phyloP scores from a whole-genome alignment of 2,797 vertebrate species.

The Numenius phaeopus region DNA sequence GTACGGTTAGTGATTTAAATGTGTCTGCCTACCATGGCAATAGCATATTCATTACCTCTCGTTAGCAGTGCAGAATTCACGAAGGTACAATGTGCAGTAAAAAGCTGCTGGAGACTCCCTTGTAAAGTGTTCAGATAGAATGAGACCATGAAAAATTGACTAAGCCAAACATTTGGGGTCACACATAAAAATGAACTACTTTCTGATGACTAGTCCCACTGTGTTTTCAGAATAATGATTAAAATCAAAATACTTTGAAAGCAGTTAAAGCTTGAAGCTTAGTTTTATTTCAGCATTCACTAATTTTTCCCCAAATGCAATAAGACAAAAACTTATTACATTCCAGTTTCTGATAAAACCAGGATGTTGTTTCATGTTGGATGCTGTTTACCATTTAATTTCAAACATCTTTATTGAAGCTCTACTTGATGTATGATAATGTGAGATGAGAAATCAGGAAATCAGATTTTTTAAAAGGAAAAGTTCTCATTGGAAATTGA shows the following conservation, averaged over 20 bases:
- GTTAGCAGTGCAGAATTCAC: not conserved
- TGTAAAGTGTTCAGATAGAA: not conserved
- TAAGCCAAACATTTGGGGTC: not conserved
- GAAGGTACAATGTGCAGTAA: not conserved
- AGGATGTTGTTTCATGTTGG: not conserved
- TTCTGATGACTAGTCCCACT: not conserved
- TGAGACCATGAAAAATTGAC: not conserved
- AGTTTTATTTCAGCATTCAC: not conserved
- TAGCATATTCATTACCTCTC: not conserved
- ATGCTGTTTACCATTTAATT: not conserved
- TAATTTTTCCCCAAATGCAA: not conserved
- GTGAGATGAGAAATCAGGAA: not conserved
- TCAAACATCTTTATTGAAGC: not conserved
- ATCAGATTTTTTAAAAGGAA: not conserved
- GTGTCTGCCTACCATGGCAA: not conserved
- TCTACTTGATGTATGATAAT: not conserved
- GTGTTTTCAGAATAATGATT: not conserved
- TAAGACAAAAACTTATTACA: not conserved
- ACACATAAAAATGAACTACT: not conserved
- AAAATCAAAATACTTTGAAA: not conserved
- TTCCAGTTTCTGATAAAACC: not conserved
- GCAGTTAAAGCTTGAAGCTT: not conserved
- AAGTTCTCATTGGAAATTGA: conserved; percentile 28
- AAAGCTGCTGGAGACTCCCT: not conserved
- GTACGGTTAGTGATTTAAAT: not conserved